These are phyloP conservation scores for Gracilinanus agilis DNA, from an alignment of 2,113 vertebrate species.

Conservation along the genomic window DNA sequence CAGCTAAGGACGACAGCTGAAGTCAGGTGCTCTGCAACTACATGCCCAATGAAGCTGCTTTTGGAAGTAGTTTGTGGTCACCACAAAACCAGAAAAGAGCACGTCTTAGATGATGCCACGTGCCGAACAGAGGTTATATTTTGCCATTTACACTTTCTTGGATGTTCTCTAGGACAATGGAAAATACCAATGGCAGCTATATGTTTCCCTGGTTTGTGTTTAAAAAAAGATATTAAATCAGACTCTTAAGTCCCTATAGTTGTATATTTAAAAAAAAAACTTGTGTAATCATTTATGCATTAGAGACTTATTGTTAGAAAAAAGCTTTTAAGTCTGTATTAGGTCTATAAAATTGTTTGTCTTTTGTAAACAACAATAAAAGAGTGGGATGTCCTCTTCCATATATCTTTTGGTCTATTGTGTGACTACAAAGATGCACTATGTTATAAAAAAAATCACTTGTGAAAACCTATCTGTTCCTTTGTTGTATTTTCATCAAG, in stretches of 20 bases:
- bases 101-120: neutral
- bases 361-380: neutral
- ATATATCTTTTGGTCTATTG: neutral
- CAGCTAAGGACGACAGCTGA: neutral
- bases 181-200: neutral
- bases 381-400: neutral
- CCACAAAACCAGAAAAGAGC: neutral
- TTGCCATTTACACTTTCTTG: neutral
- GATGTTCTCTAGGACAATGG: neutral
- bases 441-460: neutral
- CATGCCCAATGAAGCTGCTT: neutral
- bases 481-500: neutral
- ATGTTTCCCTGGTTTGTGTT: neutral
- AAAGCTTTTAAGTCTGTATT: neutral
- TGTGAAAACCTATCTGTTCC: neutral
- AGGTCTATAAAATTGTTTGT: neutral
- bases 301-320: neutral
- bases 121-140: neutral
- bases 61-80: neutral
- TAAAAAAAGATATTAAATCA: neutral
- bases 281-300: neutral
- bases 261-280: neutral
- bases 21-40: neutral
- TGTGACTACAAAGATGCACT: neutral
- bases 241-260: neutral